Evolutionary conservation across 2,888 invertebrate species (phyloP), one percentile per base, ranked within the genome.

Genomic region (Eubasilissa splendida): DNA sequence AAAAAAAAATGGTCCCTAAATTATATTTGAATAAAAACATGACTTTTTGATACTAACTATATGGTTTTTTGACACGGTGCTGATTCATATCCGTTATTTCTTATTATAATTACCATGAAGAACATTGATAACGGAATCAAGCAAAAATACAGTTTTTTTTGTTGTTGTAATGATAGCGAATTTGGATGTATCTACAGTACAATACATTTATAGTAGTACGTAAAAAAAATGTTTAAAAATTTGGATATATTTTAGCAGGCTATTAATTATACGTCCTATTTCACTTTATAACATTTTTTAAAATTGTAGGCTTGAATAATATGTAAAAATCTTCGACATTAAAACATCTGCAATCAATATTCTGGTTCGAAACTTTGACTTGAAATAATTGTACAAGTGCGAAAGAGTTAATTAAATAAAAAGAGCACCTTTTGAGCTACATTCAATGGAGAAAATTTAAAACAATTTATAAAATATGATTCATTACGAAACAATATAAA

Each of bases 1-100:
- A 59, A 22, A 59, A 22, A 31, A 76, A 60, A 65, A 65, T 76
- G 76, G 76, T 76, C 76, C 76, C 76, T 77, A 77, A 66, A 50
- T n/a, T 58, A 60, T 56, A 56, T 42, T 42, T 42, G 4, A 65
- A 76, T 63, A 77, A 77, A 77, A 77, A 42, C 5, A 71, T 71
- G 54, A 71, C 54, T 71, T 54, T 71, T 71, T 68, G 50, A 68
- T 68, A 68, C 53, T 71, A 71, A 71, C 53, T 68, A 68, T n/a
- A 68, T 68, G 68, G 12, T 66, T 68, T 68, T 68, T 68, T 68
- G 52, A 68, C 68, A 68, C 52, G 68, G 68, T 68, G 50, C 50
- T 68, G 14, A 50, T 42, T 68, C 42, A 14, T 68, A 12, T 68
- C 50, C 52, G 52, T 52, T 12, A 63, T 12, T 63, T 42, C 3